phyloP scores from a whole-genome alignment of 2,797 vertebrate genomes.

The Ceryle rudis region DNA sequence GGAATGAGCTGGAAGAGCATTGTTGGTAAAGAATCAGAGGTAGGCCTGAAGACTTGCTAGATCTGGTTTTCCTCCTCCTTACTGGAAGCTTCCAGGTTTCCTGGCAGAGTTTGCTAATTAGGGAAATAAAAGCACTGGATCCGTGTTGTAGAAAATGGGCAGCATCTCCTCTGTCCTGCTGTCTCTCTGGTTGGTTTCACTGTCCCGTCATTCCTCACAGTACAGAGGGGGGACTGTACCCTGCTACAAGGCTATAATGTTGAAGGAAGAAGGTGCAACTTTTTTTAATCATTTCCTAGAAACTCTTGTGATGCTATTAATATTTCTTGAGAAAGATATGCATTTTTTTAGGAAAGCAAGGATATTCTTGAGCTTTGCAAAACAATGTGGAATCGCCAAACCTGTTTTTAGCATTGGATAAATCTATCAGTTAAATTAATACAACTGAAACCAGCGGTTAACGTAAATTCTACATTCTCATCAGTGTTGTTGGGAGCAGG shows the following conservation, averaged over 20 bases:
- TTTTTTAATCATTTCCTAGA: not conserved
- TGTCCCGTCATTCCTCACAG: not conserved
- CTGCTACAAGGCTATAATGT: not conserved
- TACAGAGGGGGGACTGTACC: not conserved
- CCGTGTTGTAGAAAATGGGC: not conserved
- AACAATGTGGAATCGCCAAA: not conserved
- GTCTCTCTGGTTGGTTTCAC: not conserved
- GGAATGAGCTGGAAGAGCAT: not conserved
- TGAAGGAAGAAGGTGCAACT: not conserved
- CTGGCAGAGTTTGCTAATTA: not conserved
- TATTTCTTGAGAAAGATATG: not conserved
- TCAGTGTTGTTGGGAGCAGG: not conserved
- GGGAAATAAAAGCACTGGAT: not conserved
- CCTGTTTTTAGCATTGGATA: not conserved
- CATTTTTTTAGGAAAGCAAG: not conserved
- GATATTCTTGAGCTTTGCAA: not conserved
- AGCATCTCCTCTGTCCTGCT: not conserved
- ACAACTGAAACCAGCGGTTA: not conserved
- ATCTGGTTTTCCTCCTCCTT: not conserved
- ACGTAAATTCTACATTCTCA: not conserved
- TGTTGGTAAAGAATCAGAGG: not conserved
- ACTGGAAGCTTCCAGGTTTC: not conserved
- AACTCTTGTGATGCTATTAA: not conserved
- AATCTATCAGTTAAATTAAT: not conserved
- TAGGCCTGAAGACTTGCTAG: not conserved